Base-by-base conservation (phyloP, 2,797 vertebrate species). In the Cetoscarus ocellatus region DNA sequence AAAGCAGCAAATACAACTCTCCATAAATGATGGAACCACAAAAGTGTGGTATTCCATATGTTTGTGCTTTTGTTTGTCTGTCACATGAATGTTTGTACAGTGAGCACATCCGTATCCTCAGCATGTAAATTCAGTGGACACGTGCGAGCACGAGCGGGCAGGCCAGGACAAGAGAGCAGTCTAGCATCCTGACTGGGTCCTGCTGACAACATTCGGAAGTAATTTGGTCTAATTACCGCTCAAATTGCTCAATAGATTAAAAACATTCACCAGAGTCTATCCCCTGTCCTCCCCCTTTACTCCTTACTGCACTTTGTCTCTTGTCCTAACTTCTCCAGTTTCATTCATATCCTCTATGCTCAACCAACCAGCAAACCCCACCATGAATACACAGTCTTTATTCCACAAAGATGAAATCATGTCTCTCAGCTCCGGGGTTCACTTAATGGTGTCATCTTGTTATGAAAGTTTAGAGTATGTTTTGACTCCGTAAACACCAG, bases 161-260 rank as follows among this genome's bases (percentile, higher is more conserved):
- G 75, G 68, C 72, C 65, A 62, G 81, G 68, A 84, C 44, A 61
- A 55, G 70, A 70, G 76, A 71, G 39, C 54, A 44, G 70, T 68
- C 52, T 62, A 74, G 80, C 61, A 27, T 83, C 76, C 67, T 75
- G 72, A 70, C 65, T 75, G 12, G 0, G 72, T 68, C 72, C 72
- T 6, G 70, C 53, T 67, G 83, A 85, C 82, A 85, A 90, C 91
- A 92, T 92, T 89, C 82, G 63, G 88, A 91, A 92, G 82, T 86
- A 92, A 88, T 94, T 93, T 92, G 2, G 60, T 74, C 70, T 85
- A 84, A 94, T 94, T 94, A 82, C 70, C 76, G 75, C 77, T 79
- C 7, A 73, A 87, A 91, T 86, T 79, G 76, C 76, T 82, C 53
- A 61, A 67, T 54, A 87, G 86, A 91, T 92, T 70, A 87, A 91